Conservation (phyloP, 1,140 invertebrate species). For the Antheraea pernyi region DNA sequence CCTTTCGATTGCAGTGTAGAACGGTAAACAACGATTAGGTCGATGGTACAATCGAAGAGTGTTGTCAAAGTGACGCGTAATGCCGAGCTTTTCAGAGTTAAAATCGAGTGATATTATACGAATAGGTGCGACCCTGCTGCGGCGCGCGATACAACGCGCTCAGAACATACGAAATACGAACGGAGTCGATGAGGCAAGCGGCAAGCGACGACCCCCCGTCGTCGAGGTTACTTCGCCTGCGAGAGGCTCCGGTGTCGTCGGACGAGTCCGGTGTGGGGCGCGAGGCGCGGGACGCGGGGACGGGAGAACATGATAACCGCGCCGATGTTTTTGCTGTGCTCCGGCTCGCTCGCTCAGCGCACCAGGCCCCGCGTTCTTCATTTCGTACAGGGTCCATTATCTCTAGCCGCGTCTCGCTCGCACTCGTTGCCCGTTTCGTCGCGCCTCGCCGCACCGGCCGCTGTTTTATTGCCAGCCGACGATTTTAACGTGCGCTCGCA, state of each 20-base stretch:
- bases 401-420: slow-evolving; percentile 59
- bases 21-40: slow-evolving; percentile 42
- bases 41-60: slow-evolving; percentile 39
- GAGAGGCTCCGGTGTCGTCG: slow-evolving; percentile 66
- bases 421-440: slow-evolving; percentile 58
- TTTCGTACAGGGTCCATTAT: slow-evolving; percentile 73
- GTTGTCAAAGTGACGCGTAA: slow-evolving; percentile 46
- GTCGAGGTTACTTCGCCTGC: slow-evolving; percentile 62
- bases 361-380: slow-evolving; percentile 64
- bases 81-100: slow-evolving; percentile 51
- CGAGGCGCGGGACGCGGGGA: slow-evolving; percentile 32
- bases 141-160: slow-evolving; percentile 29
- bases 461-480: slow-evolving; percentile 78
- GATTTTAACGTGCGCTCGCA: slow-evolving; percentile 78
- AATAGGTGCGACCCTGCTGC: slow-evolving; percentile 31
- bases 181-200: slow-evolving; percentile 48
- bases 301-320: slow-evolving; percentile 63
- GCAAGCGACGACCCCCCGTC: slow-evolving; percentile 66
- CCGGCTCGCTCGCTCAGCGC: slow-evolving; percentile 65
- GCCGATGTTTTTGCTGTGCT: slow-evolving; percentile 72
- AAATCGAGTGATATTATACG: slow-evolving; percentile 47
- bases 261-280: slow-evolving; percentile 45
- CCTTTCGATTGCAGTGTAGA: slow-evolving; percentile 42
- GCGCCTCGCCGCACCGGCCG: slow-evolving; percentile 75
- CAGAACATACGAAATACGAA: slow-evolving; percentile 21